These are phyloP conservation scores for Pristionchus arcanus DNA, from an alignment of 2,888 invertebrate genomes.

Conservation along the genomic window DNA sequence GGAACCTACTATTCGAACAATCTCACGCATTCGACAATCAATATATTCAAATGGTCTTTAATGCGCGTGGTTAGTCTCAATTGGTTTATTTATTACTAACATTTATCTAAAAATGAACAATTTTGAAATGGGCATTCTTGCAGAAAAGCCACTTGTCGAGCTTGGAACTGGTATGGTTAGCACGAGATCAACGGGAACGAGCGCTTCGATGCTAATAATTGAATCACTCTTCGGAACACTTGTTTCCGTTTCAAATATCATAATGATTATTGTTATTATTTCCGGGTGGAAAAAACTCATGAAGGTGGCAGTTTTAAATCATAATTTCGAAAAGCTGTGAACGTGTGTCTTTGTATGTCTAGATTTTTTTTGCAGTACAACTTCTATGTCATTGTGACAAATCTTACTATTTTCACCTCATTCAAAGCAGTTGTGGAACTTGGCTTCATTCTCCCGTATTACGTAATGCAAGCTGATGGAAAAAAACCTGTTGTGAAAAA, in stretches of 20 bases:
- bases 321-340: background rate
- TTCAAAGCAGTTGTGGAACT: background rate
- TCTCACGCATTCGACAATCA: no score
- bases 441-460: background rate
- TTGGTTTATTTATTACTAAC: background rate
- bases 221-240: background rate
- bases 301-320: background rate
- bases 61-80: background rate
- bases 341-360: no score
- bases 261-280: background rate
- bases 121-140: no score
- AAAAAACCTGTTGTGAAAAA: background rate
- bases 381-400: background rate
- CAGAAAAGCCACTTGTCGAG: no score
- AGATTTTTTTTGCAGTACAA: background rate
- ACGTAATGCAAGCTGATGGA: background rate
- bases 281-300: background rate
- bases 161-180: background rate
- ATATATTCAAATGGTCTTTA: background rate
- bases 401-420: background rate
- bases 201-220: background rate
- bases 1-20: no score
- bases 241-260: background rate
- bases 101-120: no score
- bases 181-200: background rate